phyloP scores from a whole-genome alignment of 2,797 vertebrate genomes.

The Lindbergichthys nudifrons region DNA sequence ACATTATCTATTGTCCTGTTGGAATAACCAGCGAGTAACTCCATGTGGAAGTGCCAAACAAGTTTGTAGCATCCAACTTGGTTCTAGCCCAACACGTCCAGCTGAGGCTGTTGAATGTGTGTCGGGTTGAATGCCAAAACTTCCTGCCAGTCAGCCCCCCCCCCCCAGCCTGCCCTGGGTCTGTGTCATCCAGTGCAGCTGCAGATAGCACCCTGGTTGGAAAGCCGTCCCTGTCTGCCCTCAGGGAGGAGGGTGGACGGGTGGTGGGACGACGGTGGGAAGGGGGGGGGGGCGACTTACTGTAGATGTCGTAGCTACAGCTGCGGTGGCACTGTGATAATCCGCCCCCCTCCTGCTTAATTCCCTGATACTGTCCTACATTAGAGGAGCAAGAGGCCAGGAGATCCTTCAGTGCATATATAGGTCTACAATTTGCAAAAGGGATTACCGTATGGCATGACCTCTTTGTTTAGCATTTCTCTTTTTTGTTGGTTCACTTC shows the following conservation, averaged over 20 bases:
- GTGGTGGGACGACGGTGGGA: constrained; percentile 20
- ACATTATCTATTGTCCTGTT: constrained; percentile 16
- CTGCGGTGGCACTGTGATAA: constrained; percentile 74
- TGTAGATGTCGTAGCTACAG: constrained; percentile 75
- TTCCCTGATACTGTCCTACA: constrained; percentile 85
- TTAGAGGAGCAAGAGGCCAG: constrained; percentile 78
- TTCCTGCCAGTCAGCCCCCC: constrained; percentile 49
- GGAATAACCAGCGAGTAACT: not conserved
- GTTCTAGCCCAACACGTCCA: constrained; percentile 46
- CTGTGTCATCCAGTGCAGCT: constrained; percentile 44
- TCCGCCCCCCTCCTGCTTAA: constrained; percentile 74
- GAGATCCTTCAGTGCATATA: constrained; percentile 78
- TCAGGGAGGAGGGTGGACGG: constrained; percentile 32
- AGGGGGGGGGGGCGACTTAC: constrained; percentile 47
- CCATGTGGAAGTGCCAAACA: constrained; percentile 19
- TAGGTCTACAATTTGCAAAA: constrained; percentile 70
- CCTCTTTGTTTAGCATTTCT: constrained; percentile 57
- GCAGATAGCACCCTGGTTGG: constrained; percentile 48
- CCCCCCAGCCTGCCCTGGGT: constrained; percentile 23
- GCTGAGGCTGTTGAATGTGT: constrained; percentile 60
- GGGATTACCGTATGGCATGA: constrained; percentile 68
- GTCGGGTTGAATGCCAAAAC: constrained; percentile 56
- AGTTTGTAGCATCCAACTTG: constrained; percentile 39
- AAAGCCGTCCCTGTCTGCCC: constrained; percentile 65
- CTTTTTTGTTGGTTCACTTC: constrained; percentile 28